Conservation (phyloP, 1,140 invertebrate species). For the Augochlora pura region DNA sequence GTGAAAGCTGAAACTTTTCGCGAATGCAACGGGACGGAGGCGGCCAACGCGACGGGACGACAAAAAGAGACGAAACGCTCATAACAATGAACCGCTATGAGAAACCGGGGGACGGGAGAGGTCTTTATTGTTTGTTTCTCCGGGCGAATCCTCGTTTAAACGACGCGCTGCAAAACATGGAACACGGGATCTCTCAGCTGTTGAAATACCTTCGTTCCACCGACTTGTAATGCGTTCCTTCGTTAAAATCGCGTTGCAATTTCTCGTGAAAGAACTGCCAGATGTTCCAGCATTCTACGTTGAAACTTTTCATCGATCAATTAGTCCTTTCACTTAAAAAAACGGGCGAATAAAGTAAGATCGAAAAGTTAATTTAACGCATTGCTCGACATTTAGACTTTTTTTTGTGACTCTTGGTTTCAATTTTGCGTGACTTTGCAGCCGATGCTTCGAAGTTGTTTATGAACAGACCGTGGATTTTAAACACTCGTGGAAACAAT, state of each 20-base stretch:
- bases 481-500: no score
- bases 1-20: conserved; percentile 4
- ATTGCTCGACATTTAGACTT: no score
- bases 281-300: background rate
- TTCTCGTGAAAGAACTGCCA: background rate
- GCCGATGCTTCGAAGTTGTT: no score
- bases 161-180: conserved; percentile 27
- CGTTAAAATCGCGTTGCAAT: background rate
- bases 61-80: conserved; percentile 23
- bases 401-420: no score
- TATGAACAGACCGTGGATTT: no score
- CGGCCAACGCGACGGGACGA: background rate
- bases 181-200: conserved; percentile 22
- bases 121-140: conserved; percentile 35
- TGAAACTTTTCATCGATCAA: background rate
- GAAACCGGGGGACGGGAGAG: background rate
- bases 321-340: background rate
- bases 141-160: conserved; percentile 33
- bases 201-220: conserved; percentile 27
- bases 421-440: no score
- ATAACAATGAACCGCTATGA: conserved; percentile 17
- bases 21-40: background rate
- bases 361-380: no score
- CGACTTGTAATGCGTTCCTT: background rate
- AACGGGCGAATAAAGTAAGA: no score